phyloP scores from a whole-genome alignment of 2,797 vertebrate genomes.

The Trachops cirrhosus region DNA sequence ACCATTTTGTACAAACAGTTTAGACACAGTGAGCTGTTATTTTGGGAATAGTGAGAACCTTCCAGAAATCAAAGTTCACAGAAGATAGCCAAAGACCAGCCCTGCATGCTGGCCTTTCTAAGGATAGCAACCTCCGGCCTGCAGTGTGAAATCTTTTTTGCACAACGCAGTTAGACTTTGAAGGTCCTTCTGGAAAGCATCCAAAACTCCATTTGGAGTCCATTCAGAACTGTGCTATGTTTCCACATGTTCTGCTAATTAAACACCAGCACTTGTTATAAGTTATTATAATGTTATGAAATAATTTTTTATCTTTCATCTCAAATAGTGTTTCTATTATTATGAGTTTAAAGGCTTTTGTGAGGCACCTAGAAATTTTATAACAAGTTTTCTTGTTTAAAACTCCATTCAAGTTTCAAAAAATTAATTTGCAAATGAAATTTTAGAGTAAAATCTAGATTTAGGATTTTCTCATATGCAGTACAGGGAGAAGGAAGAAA shows the following conservation, averaged over 20 bases:
- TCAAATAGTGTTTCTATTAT: not conserved
- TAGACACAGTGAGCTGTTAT: not conserved
- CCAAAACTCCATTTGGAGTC: not conserved
- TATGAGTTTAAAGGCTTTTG: constrained; percentile 3
- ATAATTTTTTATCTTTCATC: not conserved
- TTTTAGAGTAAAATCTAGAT: constrained; percentile 37
- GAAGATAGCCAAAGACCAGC: not conserved
- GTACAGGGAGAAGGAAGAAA: constrained; percentile 9
- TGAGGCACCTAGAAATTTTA: not conserved
- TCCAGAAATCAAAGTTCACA: not conserved
- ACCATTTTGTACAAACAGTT: not conserved
- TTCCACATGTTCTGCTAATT: not conserved
- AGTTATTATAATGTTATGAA: not conserved
- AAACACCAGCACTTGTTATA: not conserved
- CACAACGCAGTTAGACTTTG: too few species aligned
- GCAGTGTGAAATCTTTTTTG: not conserved
- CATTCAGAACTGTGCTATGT: not conserved
- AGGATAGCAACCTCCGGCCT: too few species aligned
- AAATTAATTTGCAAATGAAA: constrained; percentile 10
- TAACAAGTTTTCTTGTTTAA: constrained; percentile 28
- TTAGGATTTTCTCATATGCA: not conserved
- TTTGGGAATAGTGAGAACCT: not conserved
- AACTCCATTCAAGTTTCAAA: constrained; percentile 21
- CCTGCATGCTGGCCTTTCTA: not conserved
- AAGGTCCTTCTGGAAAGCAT: too few species aligned